Conservation (phyloP, 2,888 invertebrate genomes). For the Blastobasis adustella region DNA sequence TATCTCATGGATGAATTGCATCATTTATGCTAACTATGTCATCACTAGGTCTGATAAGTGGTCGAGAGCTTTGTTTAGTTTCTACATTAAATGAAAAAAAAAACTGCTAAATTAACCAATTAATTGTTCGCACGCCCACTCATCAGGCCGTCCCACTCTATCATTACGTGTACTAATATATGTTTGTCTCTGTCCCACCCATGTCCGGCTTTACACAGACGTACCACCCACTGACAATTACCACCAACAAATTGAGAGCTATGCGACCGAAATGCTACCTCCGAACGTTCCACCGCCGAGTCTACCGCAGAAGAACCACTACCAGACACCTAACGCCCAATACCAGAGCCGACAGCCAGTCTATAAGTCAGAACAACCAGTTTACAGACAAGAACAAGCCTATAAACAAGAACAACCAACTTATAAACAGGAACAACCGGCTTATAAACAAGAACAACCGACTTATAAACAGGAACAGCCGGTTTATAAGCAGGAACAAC, state of each 20-base stretch:
- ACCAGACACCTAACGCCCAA: slow-evolving; percentile 44
- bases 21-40: too few relatives aligned
- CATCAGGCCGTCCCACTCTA: too few relatives aligned
- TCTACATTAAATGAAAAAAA: too few relatives aligned
- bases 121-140: slow-evolving; percentile 14
- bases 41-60: too few relatives aligned
- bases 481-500: slow-evolving; percentile 19
- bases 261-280: slow-evolving; percentile 63
- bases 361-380: slow-evolving; percentile 7
- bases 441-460: slow-evolving; percentile 28
- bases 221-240: slow-evolving; percentile 58
- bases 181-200: slow-evolving; percentile 26
- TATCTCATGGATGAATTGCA: too few relatives aligned
- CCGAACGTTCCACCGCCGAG: slow-evolving; percentile 41
- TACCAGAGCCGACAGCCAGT: slow-evolving; percentile 21
- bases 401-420: slow-evolving; percentile 18
- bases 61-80: too few relatives aligned
- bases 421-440: slow-evolving; percentile 22
- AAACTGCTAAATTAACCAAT: too few relatives aligned
- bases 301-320: slow-evolving; percentile 56
- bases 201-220: slow-evolving; percentile 29
- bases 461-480: slow-evolving; percentile 36
- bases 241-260: slow-evolving; percentile 66
- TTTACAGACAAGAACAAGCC: background rate
- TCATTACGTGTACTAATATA: slow-evolving; percentile 26